Conservation (phyloP, 2,797 vertebrate species). For the Spinibarbus caldwelli region DNA sequence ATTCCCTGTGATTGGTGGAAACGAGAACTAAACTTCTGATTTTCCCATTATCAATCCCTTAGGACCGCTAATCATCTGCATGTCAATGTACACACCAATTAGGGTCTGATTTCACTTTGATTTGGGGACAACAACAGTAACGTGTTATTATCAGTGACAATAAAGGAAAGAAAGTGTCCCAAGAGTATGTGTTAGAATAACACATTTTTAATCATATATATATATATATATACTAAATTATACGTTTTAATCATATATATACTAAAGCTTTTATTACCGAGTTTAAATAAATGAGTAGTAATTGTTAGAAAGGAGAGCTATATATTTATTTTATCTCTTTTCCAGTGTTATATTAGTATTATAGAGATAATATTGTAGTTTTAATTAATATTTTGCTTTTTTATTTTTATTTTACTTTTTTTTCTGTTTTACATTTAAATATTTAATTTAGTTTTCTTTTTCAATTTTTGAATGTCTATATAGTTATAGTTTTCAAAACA, state of each 20-base stretch:
- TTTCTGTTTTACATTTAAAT: too few species aligned
- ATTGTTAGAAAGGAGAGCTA: neutral
- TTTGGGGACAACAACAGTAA: constrained; percentile 16
- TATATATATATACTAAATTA: too few species aligned
- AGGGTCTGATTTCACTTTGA: constrained; percentile 61
- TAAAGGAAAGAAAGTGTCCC: constrained; percentile 6
- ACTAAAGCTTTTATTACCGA: neutral
- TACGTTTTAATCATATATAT: neutral
- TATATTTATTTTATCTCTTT: neutral
- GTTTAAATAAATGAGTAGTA: neutral
- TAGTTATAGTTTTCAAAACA: too few species aligned
- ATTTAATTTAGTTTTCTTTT: too few species aligned
- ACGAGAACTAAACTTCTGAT: constrained; percentile 69
- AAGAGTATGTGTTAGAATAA: neutral
- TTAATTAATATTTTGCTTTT: too few species aligned
- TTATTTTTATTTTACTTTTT: too few species aligned
- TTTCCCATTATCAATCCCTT: constrained; percentile 73
- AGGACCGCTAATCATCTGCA: constrained; percentile 70
- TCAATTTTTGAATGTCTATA: too few species aligned
- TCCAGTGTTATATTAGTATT: too few species aligned
- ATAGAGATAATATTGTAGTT: too few species aligned
- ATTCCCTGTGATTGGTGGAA: constrained; percentile 64
- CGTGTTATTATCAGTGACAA: neutral
- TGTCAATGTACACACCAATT: constrained; percentile 69
- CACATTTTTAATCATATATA: neutral